Conservation (phyloP, 2,113 vertebrate species). For the Lepus americanus region DNA sequence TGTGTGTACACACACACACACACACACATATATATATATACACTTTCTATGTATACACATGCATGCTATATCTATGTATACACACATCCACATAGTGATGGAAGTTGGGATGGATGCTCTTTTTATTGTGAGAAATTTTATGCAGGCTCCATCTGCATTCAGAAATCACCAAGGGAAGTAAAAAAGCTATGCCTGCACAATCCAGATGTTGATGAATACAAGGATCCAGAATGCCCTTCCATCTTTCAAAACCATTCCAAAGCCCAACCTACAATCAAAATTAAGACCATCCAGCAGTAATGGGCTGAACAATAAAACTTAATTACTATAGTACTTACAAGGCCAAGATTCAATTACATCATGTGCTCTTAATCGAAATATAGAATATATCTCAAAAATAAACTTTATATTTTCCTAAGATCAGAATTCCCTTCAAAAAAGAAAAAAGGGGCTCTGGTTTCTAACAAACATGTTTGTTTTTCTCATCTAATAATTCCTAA, state of each 20-base stretch:
- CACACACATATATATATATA: neutral
- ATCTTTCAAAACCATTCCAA: conserved; percentile 78
- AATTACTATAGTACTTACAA: conserved; percentile 85
- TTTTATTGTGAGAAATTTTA: conserved; percentile 75
- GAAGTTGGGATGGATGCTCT: conserved; percentile 29
- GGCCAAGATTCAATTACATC: conserved; percentile 85
- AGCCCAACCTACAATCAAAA: conserved; percentile 79
- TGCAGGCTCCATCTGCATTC: conserved; percentile 72
- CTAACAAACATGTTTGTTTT: conserved; percentile 88
- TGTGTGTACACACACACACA: too few relatives aligned
- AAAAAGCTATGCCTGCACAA: conserved; percentile 71
- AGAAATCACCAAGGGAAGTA: conserved; percentile 78
- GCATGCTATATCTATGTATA: too few relatives aligned
- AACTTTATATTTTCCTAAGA: conserved; percentile 84
- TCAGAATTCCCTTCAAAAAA: conserved; percentile 77
- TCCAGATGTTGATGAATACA: conserved; percentile 80
- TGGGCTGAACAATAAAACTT: conserved; percentile 85
- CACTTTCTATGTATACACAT: too few relatives aligned
- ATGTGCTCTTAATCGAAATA: conserved; percentile 86
- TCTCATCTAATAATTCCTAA: conserved; percentile 85
- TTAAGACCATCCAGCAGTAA: conserved; percentile 82
- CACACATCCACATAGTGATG: neutral
- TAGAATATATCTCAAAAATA: conserved; percentile 74
- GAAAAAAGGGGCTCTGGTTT: conserved; percentile 79
- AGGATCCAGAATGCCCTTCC: conserved; percentile 75